Evolutionary conservation across 2,797 vertebrate genomes (phyloP).

Genomic region (Erethizon dorsatum): DNA sequence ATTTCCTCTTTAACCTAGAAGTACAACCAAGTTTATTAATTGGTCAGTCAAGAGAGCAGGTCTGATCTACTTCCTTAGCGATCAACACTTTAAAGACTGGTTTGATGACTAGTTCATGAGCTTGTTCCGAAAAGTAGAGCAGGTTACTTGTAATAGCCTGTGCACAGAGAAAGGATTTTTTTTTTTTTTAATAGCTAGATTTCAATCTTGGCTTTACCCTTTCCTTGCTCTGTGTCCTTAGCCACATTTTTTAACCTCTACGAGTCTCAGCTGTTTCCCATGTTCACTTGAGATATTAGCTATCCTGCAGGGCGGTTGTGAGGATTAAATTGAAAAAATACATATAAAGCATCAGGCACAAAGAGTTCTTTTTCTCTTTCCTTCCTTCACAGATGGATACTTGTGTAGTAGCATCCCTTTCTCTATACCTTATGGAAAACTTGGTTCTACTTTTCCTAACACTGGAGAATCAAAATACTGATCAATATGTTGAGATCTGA

Average conservation of each 20-base stretch:
- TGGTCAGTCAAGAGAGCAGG: slow-evolving; percentile 32
- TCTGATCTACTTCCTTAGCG: background rate
- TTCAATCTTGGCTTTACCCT: background rate
- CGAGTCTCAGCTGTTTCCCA: background rate
- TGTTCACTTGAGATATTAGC: background rate
- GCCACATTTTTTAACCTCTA: background rate
- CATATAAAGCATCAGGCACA: background rate
- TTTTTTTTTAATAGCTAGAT: background rate
- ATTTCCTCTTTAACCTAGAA: slow-evolving; percentile 86
- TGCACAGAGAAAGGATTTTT: background rate
- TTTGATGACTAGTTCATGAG: background rate
- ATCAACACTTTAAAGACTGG: slow-evolving; percentile 23
- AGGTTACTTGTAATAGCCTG: background rate
- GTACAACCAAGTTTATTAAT: slow-evolving; percentile 69
- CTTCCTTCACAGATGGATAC: background rate
- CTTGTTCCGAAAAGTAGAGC: background rate
- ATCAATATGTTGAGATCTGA: slow-evolving; percentile 12
- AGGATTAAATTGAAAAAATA: background rate
- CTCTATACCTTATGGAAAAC: slow-evolving; percentile 53
- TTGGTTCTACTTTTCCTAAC: background rate
- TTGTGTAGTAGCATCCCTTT: background rate
- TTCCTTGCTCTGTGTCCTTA: background rate
- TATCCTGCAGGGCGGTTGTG: background rate
- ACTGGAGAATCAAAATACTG: background rate
- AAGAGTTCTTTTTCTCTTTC: background rate